Evolutionary conservation across 53 echinoderm and acorn worm species (phyloP).

Genomic region (Antedon mediterranea): DNA sequence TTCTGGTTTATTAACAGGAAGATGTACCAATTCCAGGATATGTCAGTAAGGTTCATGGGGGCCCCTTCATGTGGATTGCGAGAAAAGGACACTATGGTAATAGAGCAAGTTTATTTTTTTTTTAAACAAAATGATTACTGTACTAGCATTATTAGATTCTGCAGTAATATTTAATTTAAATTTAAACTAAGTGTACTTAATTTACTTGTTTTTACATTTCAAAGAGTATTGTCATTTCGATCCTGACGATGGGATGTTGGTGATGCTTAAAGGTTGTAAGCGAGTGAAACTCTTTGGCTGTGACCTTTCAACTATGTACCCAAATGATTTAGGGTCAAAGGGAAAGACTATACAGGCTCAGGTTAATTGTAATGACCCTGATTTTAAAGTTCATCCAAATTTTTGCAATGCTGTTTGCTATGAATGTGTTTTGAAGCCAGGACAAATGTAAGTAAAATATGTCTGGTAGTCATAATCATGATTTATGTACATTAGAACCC

Average conservation of each 20-base stretch:
- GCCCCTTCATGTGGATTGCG: conserved; percentile 70
- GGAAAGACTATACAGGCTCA: conserved; percentile 65
- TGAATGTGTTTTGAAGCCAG: conserved; percentile 36
- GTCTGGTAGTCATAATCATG: no score
- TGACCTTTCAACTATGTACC: conserved; percentile 51
- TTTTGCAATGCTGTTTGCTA: conserved; percentile 34
- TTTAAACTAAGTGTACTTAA: no score
- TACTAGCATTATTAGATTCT: no score
- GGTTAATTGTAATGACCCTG: conserved; percentile 58
- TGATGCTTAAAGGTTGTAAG: conserved; percentile 42
- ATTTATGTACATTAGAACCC: no score
- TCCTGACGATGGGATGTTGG: conserved; percentile 63
- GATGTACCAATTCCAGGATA: conserved; percentile 59
- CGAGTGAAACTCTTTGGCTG: conserved; percentile 56
- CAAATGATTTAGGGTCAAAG: conserved; percentile 60
- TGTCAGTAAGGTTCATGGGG: conserved; percentile 54
- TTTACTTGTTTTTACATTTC: no score
- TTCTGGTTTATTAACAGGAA: conserved; percentile 16
- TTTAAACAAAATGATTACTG: no score
- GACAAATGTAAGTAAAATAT: conserved; percentile 60
- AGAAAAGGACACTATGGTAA: conserved; percentile 59
- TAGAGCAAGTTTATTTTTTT: neutral
- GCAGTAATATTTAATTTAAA: no score
- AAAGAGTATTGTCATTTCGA: conserved; percentile 73
- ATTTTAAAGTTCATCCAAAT: conserved; percentile 32